Base-by-base conservation (phyloP, 1,140 invertebrate species). In the Oncopeltus fasciatus region DNA sequence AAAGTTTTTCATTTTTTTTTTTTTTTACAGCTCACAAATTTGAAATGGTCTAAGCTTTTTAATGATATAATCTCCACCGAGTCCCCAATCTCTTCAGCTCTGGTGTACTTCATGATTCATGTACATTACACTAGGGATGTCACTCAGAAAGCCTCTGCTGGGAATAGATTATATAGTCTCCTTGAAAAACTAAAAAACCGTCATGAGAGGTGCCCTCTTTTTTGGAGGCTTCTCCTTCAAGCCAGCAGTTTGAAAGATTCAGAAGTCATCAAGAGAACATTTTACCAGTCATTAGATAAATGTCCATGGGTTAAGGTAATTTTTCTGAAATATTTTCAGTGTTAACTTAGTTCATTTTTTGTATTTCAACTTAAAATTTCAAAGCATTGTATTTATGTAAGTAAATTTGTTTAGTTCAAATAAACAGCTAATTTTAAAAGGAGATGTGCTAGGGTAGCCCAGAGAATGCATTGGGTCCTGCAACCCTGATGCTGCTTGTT, bases 291-390 rank as follows among this genome's bases (percentile, higher is more conserved):
- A 0, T 67, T 82, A 18, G 80, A 83, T 66, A 77, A 81, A 65
- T 85, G 83, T 67, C 84, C 84, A 8, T 86, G 84, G 84, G 75
- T 81, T 59, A 84, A 83, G 70, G 78, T 78, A 73, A 67, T 28
- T 61, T 62, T 31, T 44, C 18, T n/a, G n/a, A n/a, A 56, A 29
- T 56, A 38, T 44, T 12, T 44, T 43, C 8, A 24, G 4, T 12
- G 9, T 24, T 59, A n/a, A 43, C 26, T 59, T 5, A 8, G 4
- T 20, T n/a, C 67, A 66, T 59, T 59, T 60, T 75, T 74, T 27
- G 62, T 77, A 74, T 70, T 74, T 5, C 65, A 38, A 38, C 16
- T 5, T 9, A 16, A 38, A 47, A 4, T 47, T 47, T 47, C 4
- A 4, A 11, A 16, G 3, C 44, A 4, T 51, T 51, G 18, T n/a